Percentiles rank a stretch among this genome's conserved stretches.
Evolutionary conservation across 1,140 invertebrate species (phyloP).

Genomic region (Stegodyphus mimosarum): DNA sequence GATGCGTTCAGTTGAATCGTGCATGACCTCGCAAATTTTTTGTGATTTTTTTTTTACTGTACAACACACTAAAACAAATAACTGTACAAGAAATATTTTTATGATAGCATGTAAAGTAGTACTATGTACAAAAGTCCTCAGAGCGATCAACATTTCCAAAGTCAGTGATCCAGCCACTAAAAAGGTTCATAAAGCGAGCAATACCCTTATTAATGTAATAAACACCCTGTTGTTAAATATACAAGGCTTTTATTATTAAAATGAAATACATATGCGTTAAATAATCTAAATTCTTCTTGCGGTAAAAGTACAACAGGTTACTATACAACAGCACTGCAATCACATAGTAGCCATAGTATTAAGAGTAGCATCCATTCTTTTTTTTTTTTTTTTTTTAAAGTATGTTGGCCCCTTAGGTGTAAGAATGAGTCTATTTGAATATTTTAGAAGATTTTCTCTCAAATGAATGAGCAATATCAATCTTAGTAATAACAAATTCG

Average conservation of each 20-base stretch:
- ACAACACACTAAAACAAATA: conserved; percentile 37
- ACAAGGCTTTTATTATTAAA: neutral
- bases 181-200: neutral
- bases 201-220: conserved; percentile 1
- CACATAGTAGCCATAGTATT: neutral
- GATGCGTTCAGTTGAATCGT: neutral
- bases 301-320: neutral
- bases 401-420: too few species aligned
- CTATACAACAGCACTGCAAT: neutral
- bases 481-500: too few species aligned
- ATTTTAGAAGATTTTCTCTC: too few species aligned
- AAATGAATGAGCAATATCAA: too few species aligned
- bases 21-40: neutral
- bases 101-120: neutral
- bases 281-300: neutral
- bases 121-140: conserved; percentile 3
- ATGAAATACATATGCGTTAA: neutral
- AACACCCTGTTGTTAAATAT: neutral
- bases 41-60: conserved; percentile 12
- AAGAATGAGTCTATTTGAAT: too few species aligned
- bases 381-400: neutral
- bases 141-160: neutral
- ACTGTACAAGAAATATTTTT: conserved; percentile 32
- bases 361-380: neutral
- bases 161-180: conserved; percentile 48